Percentiles rank a stretch among this genome's conserved stretches.
phyloP scores from a whole-genome alignment of 2,888 invertebrate genomes.

The Caenorhabditis wallacei region DNA sequence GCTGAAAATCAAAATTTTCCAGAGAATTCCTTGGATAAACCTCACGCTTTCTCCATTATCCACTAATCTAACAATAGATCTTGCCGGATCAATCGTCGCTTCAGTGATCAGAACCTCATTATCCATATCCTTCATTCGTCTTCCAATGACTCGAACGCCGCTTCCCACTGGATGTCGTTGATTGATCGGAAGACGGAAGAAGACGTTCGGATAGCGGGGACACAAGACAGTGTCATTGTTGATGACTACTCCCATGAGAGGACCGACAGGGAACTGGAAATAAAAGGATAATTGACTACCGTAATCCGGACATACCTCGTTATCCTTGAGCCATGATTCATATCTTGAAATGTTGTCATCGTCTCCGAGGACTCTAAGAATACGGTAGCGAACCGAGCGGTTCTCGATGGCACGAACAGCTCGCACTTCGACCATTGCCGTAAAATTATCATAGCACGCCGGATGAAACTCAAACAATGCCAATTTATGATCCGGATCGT shows the following conservation, averaged over 20 bases:
- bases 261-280: constrained; percentile 29
- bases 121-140: background rate
- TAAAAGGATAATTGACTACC: background rate
- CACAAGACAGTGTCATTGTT: constrained; percentile 46
- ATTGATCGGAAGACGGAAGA: constrained; percentile 28
- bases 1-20: constrained; percentile 16
- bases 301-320: background rate
- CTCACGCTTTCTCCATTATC: background rate
- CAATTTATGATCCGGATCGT: constrained; percentile 46
- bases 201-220: constrained; percentile 41
- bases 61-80: constrained; percentile 1
- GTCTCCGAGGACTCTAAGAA: constrained; percentile 9
- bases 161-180: constrained; percentile 4
- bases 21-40: background rate
- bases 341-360: background rate
- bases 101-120: constrained; percentile 26
- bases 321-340: constrained; percentile 9
- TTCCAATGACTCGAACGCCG: constrained; percentile 26
- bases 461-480: constrained; percentile 40
- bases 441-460: constrained; percentile 3
- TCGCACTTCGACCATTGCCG: constrained; percentile 35
- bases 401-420: constrained; percentile 47
- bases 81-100: background rate
- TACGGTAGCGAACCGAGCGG: constrained; percentile 49
- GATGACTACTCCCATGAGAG: constrained; percentile 40